These are phyloP conservation scores for Branchipolynoe longqiensis DNA, from an alignment of 2,888 invertebrate species.

Conservation along the genomic window DNA sequence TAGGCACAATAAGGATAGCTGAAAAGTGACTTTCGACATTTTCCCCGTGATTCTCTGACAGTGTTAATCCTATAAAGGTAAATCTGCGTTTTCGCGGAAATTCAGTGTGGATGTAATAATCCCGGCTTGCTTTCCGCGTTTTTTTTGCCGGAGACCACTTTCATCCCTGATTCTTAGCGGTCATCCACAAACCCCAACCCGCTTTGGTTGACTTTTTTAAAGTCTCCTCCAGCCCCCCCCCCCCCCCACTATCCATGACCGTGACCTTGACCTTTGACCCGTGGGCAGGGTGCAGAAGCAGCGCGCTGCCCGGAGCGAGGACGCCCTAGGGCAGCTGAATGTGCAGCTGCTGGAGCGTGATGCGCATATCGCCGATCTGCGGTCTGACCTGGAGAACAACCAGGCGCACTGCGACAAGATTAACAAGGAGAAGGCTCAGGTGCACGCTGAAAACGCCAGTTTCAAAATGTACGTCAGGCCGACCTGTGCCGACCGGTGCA, in stretches of 20 bases:
- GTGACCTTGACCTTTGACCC: neutral
- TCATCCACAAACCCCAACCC: no score
- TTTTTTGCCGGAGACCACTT: no score
- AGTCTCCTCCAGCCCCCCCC: neutral
- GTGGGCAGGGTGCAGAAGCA: constrained; percentile 79
- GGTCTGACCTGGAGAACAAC: constrained; percentile 72
- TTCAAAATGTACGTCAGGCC: constrained; percentile 75
- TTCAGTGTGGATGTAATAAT: no score
- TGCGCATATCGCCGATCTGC: constrained; percentile 74
- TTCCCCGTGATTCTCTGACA: no score
- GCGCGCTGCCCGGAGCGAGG: constrained; percentile 77
- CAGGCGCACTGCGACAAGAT: constrained; percentile 73
- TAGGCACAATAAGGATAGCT: no score
- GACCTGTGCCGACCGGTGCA: neutral
- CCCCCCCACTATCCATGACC: constrained; percentile 8
- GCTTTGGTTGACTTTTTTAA: neutral
- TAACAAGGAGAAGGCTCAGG: constrained; percentile 73
- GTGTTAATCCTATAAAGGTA: no score
- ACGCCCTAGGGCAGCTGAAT: constrained; percentile 74
- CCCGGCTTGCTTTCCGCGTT: no score
- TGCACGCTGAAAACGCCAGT: constrained; percentile 73
- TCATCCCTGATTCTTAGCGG: no score
- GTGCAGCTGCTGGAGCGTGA: constrained; percentile 77
- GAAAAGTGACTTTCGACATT: no score
- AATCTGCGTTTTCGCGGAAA: no score